Conservation (phyloP, 2,888 invertebrate species). For the Mimachlamys varia region DNA sequence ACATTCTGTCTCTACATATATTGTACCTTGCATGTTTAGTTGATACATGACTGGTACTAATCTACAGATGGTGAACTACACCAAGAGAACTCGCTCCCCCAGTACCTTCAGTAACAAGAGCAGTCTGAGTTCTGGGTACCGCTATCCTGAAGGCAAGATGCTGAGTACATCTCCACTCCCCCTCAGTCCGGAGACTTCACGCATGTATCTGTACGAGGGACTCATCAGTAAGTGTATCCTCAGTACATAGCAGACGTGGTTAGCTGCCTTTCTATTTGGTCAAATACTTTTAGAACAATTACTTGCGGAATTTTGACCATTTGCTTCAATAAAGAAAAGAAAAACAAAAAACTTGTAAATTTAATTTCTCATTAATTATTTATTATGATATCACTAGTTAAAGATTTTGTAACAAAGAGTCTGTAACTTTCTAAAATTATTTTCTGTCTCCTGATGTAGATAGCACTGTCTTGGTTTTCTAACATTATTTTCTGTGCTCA, state of each 20-base stretch:
- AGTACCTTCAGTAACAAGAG: conserved; percentile 97
- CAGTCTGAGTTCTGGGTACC: conserved; percentile 91
- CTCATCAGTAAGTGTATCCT: conserved; percentile 83
- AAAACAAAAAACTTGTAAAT: no score
- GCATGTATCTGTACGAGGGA: conserved; percentile 95
- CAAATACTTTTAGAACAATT: no score
- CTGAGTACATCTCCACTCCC: conserved; percentile 86
- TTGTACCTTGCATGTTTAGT: no score
- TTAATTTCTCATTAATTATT: no score
- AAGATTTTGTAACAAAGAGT: no score
- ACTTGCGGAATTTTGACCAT: no score
- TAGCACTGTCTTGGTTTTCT: not conserved
- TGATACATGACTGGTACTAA: not conserved
- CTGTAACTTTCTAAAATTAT: not conserved
- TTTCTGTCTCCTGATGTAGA: not conserved
- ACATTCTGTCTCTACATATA: no score
- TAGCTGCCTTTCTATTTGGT: no score
- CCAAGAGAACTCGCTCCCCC: conserved; percentile 88
- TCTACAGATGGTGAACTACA: conserved; percentile 80
- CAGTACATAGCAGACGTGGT: no score
- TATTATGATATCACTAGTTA: no score
- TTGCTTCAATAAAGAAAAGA: no score
- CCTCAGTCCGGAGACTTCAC: conserved; percentile 91
- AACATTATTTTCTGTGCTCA: conserved; percentile 51
- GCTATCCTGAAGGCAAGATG: conserved; percentile 93